These are phyloP conservation scores for Leptinotarsa peninsularis DNA, from an alignment of 2,888 invertebrate genomes.

Conservation along the genomic window DNA sequence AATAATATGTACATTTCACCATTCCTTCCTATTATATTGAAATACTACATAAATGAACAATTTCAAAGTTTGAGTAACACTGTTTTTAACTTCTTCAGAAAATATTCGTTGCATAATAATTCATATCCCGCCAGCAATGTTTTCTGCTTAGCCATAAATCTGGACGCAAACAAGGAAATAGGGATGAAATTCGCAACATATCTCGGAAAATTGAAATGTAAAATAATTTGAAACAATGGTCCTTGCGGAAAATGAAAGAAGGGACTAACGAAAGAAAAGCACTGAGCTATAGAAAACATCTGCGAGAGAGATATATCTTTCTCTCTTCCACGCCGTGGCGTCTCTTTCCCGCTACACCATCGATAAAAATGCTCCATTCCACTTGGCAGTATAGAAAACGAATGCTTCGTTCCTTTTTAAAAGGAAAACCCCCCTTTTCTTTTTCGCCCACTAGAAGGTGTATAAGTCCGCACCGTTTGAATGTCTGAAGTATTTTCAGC, in stretches of 20 bases:
- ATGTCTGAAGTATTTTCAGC: constrained; percentile 61
- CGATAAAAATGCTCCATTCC: constrained; percentile 55
- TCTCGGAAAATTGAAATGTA: constrained; percentile 48
- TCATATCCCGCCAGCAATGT: constrained; percentile 17
- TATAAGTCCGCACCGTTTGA: constrained; percentile 54
- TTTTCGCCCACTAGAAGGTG: constrained; percentile 53
- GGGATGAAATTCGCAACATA: constrained; percentile 40
- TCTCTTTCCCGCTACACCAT: constrained; percentile 35
- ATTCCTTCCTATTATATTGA: too few species aligned
- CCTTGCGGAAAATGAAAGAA: constrained; percentile 50
- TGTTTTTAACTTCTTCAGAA: too few species aligned
- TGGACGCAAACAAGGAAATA: constrained; percentile 36
- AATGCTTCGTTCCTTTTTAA: constrained; percentile 53
- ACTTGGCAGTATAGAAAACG: constrained; percentile 51
- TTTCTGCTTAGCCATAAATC: constrained; percentile 27
- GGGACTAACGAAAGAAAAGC: constrained; percentile 47
- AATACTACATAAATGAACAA: too few species aligned
- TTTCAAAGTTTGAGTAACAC: too few species aligned
- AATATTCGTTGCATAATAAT: background rate
- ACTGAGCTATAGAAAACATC: constrained; percentile 45
- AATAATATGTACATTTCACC: too few species aligned
- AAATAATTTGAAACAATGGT: constrained; percentile 52
- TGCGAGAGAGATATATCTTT: constrained; percentile 29
- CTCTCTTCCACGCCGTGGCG: constrained; percentile 28
- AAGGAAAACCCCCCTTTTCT: constrained; percentile 48